Conservation (phyloP, 2,113 vertebrate genomes). For the Xenopus laevis region DNA sequence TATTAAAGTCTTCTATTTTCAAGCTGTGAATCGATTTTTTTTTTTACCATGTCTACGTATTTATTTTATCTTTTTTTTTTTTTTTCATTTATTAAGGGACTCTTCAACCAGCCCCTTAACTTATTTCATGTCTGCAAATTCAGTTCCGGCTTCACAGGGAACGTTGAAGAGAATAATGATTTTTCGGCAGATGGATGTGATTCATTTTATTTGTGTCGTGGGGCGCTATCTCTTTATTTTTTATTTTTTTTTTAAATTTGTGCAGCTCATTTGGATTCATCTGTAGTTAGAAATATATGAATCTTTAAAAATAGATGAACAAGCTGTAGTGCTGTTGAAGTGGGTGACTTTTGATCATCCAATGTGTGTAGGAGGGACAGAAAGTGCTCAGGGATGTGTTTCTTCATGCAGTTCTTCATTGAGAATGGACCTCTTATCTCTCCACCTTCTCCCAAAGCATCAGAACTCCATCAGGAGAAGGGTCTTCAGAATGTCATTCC, state of each 20-base stretch:
- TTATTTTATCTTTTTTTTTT: neutral
- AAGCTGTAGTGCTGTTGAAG: too few species aligned
- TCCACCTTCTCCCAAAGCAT: too few species aligned
- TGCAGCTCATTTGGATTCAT: neutral
- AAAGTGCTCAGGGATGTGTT: too few species aligned
- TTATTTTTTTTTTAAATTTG: neutral
- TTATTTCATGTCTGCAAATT: constrained; percentile 23
- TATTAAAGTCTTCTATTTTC: constrained; percentile 18
- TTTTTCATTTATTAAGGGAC: constrained; percentile 15
- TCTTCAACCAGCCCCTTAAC: neutral
- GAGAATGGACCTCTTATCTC: too few species aligned
- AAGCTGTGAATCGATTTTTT: constrained; percentile 14
- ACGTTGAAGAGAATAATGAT: neutral
- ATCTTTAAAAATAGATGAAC: too few species aligned
- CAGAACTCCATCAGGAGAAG: too few species aligned
- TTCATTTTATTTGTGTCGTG: neutral
- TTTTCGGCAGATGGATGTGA: constrained; percentile 5
- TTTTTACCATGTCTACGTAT: neutral
- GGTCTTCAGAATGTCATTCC: too few species aligned
- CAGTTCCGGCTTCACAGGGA: constrained; percentile 1
- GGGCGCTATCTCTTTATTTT: neutral
- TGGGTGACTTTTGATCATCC: too few species aligned
- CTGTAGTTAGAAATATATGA: too few species aligned
- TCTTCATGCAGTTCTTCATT: too few species aligned
- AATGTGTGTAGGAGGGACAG: too few species aligned